phyloP scores from a whole-genome alignment of 2,113 vertebrate genomes.

The Chionodraco myersi region DNA sequence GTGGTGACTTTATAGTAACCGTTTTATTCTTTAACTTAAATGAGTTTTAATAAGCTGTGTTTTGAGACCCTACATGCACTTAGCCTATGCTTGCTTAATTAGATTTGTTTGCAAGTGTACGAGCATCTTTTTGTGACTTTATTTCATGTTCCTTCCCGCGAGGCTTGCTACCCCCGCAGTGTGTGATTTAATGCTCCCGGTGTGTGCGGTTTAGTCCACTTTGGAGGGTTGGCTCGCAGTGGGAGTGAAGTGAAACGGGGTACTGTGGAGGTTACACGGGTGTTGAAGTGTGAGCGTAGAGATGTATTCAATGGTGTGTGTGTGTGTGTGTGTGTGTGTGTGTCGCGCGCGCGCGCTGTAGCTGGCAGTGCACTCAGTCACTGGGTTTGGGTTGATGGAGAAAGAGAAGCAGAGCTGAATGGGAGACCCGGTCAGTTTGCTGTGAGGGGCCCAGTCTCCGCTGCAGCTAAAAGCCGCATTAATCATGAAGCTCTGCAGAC shows the following conservation, averaged over 20 bases:
- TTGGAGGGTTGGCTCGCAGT: slow-evolving; percentile 6
- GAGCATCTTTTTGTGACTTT: slow-evolving; percentile 9
- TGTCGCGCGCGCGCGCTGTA: neutral
- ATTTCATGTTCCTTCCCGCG: neutral
- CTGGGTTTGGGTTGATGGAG: slow-evolving; percentile 27
- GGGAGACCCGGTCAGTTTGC: slow-evolving; percentile 58
- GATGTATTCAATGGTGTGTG: slow-evolving; percentile 24
- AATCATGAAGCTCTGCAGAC: slow-evolving; percentile 78
- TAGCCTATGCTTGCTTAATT: neutral
- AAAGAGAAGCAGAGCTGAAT: slow-evolving; percentile 44
- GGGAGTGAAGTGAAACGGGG: slow-evolving; percentile 18
- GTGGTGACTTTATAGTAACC: slow-evolving; percentile 16
- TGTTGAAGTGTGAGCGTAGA: slow-evolving; percentile 37
- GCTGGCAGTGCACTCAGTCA: neutral
- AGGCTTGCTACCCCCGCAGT: neutral
- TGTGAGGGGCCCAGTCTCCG: slow-evolving; percentile 53
- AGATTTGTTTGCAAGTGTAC: neutral
- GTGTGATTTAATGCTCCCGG: neutral
- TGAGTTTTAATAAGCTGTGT: neutral
- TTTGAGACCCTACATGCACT: neutral
- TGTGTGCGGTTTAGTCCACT: slow-evolving; percentile 24
- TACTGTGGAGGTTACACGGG: slow-evolving; percentile 16
- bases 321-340: slow-evolving; percentile 16
- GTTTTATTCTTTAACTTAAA: neutral
- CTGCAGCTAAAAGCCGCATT: slow-evolving; percentile 83